Evolutionary conservation across 1,140 invertebrate genomes (phyloP), one percentile per base, ranked within the genome.

Genomic region (Mamestra configurata): DNA sequence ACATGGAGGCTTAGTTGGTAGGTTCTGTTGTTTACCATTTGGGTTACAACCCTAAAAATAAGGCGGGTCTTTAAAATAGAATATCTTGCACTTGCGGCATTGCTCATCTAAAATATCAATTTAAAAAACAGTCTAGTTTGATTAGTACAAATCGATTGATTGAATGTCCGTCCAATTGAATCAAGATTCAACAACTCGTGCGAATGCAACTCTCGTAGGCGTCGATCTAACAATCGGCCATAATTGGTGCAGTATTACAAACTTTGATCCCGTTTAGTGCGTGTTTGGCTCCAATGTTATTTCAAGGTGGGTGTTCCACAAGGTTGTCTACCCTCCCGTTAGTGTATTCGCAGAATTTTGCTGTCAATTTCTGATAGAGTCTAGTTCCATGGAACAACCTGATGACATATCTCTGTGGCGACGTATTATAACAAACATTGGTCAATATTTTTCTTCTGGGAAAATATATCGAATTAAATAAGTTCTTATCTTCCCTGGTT

Each of bases 201-300:
- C 11, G 37, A 70, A 49, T 70, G 40, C 66, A 46, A 4, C 66
- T 0, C 13, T 13, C 22, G 43, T 70, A 24, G 66, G 66, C 22
- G 66, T 70, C 4, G 15, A 15, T 1, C 20, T 13, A 49, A 70
- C 43, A 70, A 70, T 46, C 35, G 35, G 35, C 27, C 27, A 27
- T 49, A 68, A 68, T 46, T 68, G 64, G 40, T 68, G 64, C 64
- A 70, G 43, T 49, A 49, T 49, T 70, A 46, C 24, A 70, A 70
- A 37, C 61, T 66, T 37, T 66, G 61, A 43, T 66, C 35, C 35
- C 61, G 22, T 8, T 66, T 66, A 49, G 5, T 24, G 13, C 22
- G 66, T 70, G 43, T 66, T 66, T 66, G 11, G 66, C 13, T 49
- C 35, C 20, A 49, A 49, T 70, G 43, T 49, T 49, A 27, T 49